Conservation (phyloP, 1,140 invertebrate genomes). For the Brachystomella parvula region DNA sequence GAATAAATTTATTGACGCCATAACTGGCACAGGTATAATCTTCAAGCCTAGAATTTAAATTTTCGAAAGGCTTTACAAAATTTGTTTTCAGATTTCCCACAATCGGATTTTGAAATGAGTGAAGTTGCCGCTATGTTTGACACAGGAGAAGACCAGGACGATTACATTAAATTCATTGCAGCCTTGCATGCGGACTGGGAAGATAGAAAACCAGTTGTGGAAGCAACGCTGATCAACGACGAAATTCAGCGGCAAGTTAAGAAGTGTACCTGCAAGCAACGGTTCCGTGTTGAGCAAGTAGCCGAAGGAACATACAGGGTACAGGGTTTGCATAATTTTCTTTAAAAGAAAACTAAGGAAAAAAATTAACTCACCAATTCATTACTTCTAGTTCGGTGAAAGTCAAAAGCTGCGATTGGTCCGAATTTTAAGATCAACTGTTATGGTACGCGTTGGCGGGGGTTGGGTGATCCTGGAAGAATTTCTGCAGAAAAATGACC, state of each 20-base stretch:
- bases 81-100: conserved; percentile 82
- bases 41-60: not conserved
- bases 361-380: not conserved
- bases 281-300: conserved; percentile 97
- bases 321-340: conserved; percentile 41
- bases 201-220: conserved; percentile 70
- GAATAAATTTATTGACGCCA: conserved; percentile 96
- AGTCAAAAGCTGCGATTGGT: conserved; percentile 95
- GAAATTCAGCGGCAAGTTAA: conserved; percentile 93
- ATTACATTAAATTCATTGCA: conserved; percentile 98
- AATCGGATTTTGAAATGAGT: conserved; percentile 93
- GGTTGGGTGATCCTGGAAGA: conserved; percentile 98
- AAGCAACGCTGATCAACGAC: conserved; percentile 92
- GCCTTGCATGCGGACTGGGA: conserved; percentile 93
- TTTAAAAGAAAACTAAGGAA: not conserved
- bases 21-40: conserved; percentile 84
- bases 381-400: conserved; percentile 77
- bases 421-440: conserved; percentile 92
- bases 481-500: conserved; percentile 98
- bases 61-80: conserved; percentile 23
- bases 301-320: conserved; percentile 98
- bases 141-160: conserved; percentile 62
- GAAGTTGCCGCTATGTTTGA: conserved; percentile 97
- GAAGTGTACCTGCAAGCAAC: conserved; percentile 93
- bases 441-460: conserved; percentile 99